Evolutionary conservation across 2,888 invertebrate genomes (phyloP), one percentile per base, ranked within the genome.

Genomic region (Actias luna): DNA sequence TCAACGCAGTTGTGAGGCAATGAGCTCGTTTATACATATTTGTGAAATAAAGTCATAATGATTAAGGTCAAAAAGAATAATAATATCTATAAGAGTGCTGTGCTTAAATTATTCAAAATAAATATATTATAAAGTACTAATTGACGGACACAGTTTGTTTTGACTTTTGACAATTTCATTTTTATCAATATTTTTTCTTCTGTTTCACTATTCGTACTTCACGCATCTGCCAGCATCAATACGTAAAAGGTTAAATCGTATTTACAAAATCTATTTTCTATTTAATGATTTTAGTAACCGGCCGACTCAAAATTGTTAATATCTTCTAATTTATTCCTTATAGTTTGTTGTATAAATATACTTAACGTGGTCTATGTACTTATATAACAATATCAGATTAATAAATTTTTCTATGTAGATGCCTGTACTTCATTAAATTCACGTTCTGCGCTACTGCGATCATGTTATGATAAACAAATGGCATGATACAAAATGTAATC

Each of bases 11-110:
- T 62, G 85, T 79, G 68, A 80, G 84, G 69, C 83, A 87, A 73
- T 87, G 82, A 65, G 84, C 77, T 63, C 78, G 80, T 70, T 83
- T 88, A 77, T 79, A 83, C 91, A 92, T 91, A 74, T 78, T 85
- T 74, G 66, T 60, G 61, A 63, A 67, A 76, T 77, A 79, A 73
- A 80, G 75, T 85, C 85, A 89, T 87, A 76, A 81, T 80, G 73
- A 64, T 76, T 71, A 74, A 63, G 68, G 68, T 63, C 2, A 2
- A 39, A 10, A 16, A 50, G 46, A 46, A 46, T 25, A 8, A 10
- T 50, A 22, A 50, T 50, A 39, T 10, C 16, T 36, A 46, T 7
- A 16, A 39, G 8, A 18, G 8, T 7, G 3, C 18, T 18, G 7
- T n/a, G 18, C 10, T 16, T 8, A 71, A 65, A 67, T 64, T 67